Evolutionary conservation across 1,140 invertebrate species (phyloP).

Genomic region (Conus betulinus): DNA sequence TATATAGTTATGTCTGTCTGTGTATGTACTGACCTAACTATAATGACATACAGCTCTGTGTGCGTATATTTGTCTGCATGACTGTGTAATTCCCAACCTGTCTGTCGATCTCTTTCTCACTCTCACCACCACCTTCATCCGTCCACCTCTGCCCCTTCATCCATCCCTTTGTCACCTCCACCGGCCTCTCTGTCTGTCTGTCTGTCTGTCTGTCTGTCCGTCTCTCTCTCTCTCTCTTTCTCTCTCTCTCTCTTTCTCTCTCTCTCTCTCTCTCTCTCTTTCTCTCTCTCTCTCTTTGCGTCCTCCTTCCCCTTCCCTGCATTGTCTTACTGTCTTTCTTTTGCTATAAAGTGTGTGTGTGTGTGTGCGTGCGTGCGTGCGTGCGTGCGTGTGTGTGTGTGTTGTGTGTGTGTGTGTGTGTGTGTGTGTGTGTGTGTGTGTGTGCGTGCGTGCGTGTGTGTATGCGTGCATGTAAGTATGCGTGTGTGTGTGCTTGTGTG

Average conservation of each 20-base stretch:
- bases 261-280: too few relatives aligned
- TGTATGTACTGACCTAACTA: too few relatives aligned
- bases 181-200: background rate
- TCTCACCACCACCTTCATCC: background rate
- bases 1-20: too few relatives aligned
- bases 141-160: background rate
- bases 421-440: slow-evolving; percentile 18
- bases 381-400: background rate
- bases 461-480: background rate
- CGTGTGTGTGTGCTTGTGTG: background rate
- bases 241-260: background rate
- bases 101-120: background rate
- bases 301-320: too few relatives aligned
- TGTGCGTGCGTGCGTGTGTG: slow-evolving; percentile 7
- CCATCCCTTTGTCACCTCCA: background rate
- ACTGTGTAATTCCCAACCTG: background rate
- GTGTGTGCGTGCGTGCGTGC: too few relatives aligned
- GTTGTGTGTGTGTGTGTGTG: too few relatives aligned
- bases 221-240: background rate
- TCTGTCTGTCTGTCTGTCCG: too few relatives aligned
- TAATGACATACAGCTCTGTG: background rate
- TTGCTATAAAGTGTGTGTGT: too few relatives aligned
- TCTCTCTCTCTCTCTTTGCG: too few relatives aligned
- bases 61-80: background rate
- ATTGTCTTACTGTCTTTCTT: background rate